Conservation (phyloP, 2,113 vertebrate species). For the Chauna torquata region DNA sequence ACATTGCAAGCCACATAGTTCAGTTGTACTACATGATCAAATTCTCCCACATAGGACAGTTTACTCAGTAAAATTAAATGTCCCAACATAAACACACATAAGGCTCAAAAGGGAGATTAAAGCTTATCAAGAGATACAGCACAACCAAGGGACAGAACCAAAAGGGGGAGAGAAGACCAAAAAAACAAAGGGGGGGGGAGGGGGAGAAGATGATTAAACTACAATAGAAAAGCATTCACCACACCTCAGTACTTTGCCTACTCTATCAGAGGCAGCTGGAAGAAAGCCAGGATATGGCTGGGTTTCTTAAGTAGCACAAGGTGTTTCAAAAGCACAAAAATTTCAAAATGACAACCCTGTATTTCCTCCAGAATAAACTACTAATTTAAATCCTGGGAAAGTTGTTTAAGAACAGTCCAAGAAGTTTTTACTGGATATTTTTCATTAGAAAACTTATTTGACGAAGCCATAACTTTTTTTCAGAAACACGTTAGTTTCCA, state of each 20-base stretch:
- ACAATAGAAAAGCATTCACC: background rate
- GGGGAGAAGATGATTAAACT: background rate
- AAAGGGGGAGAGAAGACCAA: background rate
- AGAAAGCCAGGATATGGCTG: background rate
- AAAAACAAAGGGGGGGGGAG: no score
- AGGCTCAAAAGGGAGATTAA: background rate
- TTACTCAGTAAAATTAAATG: background rate
- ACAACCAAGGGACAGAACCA: background rate
- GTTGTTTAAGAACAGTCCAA: background rate
- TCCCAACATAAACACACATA: background rate
- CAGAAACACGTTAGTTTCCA: background rate
- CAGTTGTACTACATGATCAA: background rate
- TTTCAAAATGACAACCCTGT: background rate
- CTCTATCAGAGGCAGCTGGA: background rate
- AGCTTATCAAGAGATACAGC: background rate
- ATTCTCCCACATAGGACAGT: background rate
- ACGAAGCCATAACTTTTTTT: background rate
- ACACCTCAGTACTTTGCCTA: background rate
- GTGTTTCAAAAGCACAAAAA: no score
- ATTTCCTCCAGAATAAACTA: background rate
- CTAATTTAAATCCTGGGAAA: background rate
- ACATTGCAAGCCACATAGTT: accelerated
- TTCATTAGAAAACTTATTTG: background rate
- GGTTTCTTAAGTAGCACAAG: background rate
- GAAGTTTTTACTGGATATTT: background rate